These are phyloP conservation scores for Rhadinocentrus ornatus DNA, from an alignment of 2,797 vertebrate genomes.

Conservation along the genomic window DNA sequence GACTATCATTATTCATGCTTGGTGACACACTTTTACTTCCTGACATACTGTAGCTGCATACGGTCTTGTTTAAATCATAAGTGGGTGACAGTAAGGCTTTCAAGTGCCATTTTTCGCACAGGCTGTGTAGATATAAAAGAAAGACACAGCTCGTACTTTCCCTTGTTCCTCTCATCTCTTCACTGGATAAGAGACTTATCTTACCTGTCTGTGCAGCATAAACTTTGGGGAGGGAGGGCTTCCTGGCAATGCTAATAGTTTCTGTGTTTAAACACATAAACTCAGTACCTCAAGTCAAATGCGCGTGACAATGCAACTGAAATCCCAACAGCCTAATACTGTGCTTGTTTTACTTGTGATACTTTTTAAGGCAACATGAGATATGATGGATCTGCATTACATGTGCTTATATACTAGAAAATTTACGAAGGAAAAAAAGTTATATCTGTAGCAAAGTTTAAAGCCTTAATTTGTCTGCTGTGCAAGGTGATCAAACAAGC, in stretches of 20 bases:
- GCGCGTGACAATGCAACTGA: slow-evolving; percentile 8
- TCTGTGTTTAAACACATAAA: slow-evolving; percentile 21
- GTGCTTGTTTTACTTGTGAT: background rate
- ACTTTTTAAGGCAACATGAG: background rate
- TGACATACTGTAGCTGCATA: slow-evolving; percentile 12
- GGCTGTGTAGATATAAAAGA: slow-evolving; percentile 57
- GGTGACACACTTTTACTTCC: slow-evolving; percentile 11
- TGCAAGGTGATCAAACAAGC: slow-evolving; percentile 33
- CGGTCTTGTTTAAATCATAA: slow-evolving; percentile 54
- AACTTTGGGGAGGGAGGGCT: slow-evolving; percentile 40
- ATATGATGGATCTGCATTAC: background rate
- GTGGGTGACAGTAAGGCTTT: slow-evolving; percentile 44
- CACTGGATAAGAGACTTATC: slow-evolving; percentile 63
- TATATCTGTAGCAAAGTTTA: slow-evolving; percentile 6
- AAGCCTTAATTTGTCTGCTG: slow-evolving; percentile 16
- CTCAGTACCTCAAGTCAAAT: slow-evolving; percentile 18
- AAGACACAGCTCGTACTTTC: slow-evolving; percentile 46
- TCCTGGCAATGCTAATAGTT: slow-evolving; percentile 23
- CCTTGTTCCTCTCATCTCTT: slow-evolving; percentile 51
- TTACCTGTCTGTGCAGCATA: slow-evolving; percentile 40
- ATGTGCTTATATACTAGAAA: background rate
- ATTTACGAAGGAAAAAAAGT: background rate
- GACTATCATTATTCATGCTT: background rate
- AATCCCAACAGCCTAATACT: background rate
- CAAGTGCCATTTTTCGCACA: slow-evolving; percentile 54